phyloP scores from a whole-genome alignment of 1,140 invertebrate species.

The Tyrophagus putrescentiae region DNA sequence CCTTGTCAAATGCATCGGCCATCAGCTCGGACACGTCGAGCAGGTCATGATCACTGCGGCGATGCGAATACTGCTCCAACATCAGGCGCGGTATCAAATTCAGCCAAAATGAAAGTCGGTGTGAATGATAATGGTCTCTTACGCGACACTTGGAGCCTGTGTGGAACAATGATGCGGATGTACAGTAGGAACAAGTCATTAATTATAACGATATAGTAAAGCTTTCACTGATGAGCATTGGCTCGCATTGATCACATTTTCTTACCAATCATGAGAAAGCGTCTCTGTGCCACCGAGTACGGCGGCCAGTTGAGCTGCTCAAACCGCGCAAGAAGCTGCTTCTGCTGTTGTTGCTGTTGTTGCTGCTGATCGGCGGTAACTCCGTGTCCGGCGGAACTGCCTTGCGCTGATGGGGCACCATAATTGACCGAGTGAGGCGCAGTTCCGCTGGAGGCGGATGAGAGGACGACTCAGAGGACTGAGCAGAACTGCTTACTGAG shows the following conservation, averaged over 20 bases:
- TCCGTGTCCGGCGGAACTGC: too few species aligned
- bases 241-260: neutral
- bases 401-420: neutral
- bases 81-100: conserved; percentile 79
- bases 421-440: neutral
- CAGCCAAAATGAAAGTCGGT: conserved; percentile 88
- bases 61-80: conserved; percentile 39
- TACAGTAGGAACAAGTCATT: too few species aligned
- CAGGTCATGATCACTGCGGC: conserved; percentile 42
- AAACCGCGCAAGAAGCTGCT: conserved; percentile 3
- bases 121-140: conserved; percentile 84
- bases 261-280: conserved; percentile 40
- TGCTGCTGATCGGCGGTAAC: neutral
- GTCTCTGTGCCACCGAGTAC: conserved; percentile 71
- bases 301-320: conserved; percentile 52
- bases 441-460: neutral
- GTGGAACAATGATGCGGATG: conserved; percentile 40
- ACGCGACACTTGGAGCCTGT: conserved; percentile 69
- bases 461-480: neutral
- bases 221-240: neutral
- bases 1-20: conserved; percentile 4
- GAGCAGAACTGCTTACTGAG: too few species aligned
- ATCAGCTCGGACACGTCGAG: neutral
- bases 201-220: neutral
- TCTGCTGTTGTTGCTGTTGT: neutral